Base-by-base conservation (phyloP, 64 coral and sea anemone species). In the Hydrozoanthus tunicans region DNA sequence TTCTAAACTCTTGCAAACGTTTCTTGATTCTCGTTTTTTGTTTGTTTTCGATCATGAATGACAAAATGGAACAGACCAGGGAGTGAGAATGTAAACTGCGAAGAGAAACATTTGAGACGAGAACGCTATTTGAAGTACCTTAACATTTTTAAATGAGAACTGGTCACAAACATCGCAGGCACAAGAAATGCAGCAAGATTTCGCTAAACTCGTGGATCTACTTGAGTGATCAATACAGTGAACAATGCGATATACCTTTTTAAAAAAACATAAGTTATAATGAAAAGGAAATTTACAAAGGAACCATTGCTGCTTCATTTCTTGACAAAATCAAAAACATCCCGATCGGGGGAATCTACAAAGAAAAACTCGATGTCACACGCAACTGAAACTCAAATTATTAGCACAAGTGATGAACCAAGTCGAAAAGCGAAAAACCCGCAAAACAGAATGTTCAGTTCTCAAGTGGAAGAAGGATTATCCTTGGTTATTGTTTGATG, bases 1-100 rank as follows among this genome's bases (percentile, higher is more conserved):
- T 88, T 88, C 68, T 9, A 88, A 88, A 88, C 25, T 72, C 51
- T 88, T 88, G 84, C 53, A 6, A 86, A 86, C 64, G 26, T 23
- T 86, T 85, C 25, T 67, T 85, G 0, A 85, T 85, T 86, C 24
- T 51, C 55, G 51, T 73, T 88, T 83, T 64, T 83, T 58, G 64
- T 15, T 86, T 86, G 20, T 20, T 20, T 20, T 20, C 20, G 65
- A 81, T 81, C 79, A 9, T 81, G 20, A 63, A 20, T 59, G 25
- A 81, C 79, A 81, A 81, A 81, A 81, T 81, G 79, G 9, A 81
- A 81, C 23, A 81, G 79, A 81, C 58, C 26, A 20, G 7, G 63
- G 6, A 62, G 59, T 81, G 58, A 9, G 79, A 81, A 59, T 15
- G 56, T 59, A 20, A 80, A 80, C 78, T 59, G 20, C 56, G 6